These are phyloP conservation scores for Canis aureus DNA, from an alignment of 2,113 vertebrate species.

Conservation along the genomic window DNA sequence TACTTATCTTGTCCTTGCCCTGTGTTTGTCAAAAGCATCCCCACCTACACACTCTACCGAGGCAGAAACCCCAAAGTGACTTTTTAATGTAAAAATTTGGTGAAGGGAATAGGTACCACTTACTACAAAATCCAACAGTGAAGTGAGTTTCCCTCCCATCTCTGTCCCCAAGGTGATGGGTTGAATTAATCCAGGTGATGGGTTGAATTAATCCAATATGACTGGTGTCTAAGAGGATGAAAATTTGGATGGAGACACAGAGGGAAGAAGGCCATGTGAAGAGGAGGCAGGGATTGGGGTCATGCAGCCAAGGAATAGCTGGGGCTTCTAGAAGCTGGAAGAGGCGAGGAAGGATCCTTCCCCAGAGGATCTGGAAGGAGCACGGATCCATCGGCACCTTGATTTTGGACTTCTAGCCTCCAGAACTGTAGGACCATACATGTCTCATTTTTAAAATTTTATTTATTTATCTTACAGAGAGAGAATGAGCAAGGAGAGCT, in stretches of 20 bases:
- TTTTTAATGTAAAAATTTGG: not conserved
- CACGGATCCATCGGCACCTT: fast-evolving
- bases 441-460: no score
- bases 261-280: not conserved
- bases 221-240: not conserved
- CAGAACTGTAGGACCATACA: not conserved
- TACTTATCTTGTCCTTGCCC: not conserved
- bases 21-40: not conserved
- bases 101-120: not conserved
- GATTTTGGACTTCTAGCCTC: not conserved
- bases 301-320: not conserved
- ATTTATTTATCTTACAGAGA: no score
- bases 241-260: not conserved
- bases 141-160: not conserved
- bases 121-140: not conserved
- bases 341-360: not conserved
- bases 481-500: no score
- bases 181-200: not conserved
- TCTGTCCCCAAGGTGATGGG: not conserved
- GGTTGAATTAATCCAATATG: not conserved
- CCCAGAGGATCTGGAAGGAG: not conserved
- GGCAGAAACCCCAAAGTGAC: not conserved
- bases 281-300: not conserved
- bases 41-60: not conserved
- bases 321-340: not conserved